These are phyloP conservation scores for Atractosteus spatula DNA, from an alignment of 2,113 vertebrate species.

Conservation along the genomic window DNA sequence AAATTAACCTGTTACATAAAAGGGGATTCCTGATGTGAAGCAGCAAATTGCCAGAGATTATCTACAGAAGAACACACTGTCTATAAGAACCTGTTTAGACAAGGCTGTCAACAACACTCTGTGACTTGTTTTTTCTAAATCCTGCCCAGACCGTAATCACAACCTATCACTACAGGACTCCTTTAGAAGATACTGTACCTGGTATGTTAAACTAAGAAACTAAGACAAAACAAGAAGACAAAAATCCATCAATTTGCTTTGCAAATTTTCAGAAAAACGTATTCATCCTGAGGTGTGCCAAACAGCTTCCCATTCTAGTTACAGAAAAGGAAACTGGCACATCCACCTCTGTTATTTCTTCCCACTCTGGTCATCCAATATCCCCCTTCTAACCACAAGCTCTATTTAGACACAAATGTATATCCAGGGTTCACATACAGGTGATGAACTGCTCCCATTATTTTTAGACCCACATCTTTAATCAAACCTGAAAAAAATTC, in stretches of 20 bases:
- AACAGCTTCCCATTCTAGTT: conserved; percentile 1
- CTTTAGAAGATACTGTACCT: too few species aligned
- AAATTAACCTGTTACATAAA: too few species aligned
- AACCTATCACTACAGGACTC: too few species aligned
- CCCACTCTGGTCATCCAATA: not conserved
- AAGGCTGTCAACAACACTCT: not conserved
- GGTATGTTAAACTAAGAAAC: too few species aligned
- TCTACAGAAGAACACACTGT: too few species aligned
- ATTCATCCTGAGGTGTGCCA: not conserved
- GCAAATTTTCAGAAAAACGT: not conserved
- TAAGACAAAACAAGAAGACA: not conserved
- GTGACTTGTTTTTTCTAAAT: not conserved
- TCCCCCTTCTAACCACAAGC: not conserved
- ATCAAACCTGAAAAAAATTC: not conserved
- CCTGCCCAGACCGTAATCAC: too few species aligned
- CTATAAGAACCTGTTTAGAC: not conserved
- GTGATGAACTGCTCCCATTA: not conserved
- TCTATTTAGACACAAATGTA: not conserved
- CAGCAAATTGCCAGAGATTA: too few species aligned
- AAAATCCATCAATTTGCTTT: not conserved
- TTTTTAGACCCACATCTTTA: not conserved
- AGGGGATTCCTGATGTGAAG: too few species aligned
- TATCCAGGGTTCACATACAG: not conserved
- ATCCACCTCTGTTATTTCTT: not conserved
- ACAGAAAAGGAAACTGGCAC: not conserved